Evolutionary conservation across 2,888 invertebrate genomes (phyloP).

Genomic region (Anodontia alba): DNA sequence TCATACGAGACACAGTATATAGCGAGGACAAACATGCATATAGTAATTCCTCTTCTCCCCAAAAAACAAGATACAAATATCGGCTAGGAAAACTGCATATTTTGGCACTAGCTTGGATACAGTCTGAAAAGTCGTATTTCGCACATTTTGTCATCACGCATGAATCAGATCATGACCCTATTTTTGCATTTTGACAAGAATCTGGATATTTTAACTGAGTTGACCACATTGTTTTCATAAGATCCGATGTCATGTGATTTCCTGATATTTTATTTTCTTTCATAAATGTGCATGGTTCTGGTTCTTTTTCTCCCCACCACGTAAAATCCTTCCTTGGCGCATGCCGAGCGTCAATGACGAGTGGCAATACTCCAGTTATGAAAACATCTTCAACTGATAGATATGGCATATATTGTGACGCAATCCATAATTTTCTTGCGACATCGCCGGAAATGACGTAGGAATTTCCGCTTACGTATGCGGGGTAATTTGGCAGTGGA

Average conservation of each 20-base stretch:
- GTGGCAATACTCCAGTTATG: constrained; percentile 72
- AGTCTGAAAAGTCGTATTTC: too few relatives aligned
- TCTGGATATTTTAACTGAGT: not conserved
- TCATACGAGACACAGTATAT: too few relatives aligned
- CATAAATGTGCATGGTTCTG: constrained; percentile 40
- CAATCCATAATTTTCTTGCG: constrained; percentile 51
- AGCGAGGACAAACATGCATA: too few relatives aligned
- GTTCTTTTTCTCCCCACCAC: constrained; percentile 28
- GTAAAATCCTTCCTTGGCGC: constrained; percentile 30
- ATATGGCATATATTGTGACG: constrained; percentile 67
- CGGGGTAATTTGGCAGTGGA: constrained; percentile 65
- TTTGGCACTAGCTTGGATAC: too few relatives aligned
- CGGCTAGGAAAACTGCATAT: too few relatives aligned
- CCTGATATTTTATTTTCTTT: constrained; percentile 27
- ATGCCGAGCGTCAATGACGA: constrained; percentile 50
- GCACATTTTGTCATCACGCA: too few relatives aligned
- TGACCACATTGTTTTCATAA: constrained; percentile 43
- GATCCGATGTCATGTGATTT: constrained; percentile 30
- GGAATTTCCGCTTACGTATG: constrained; percentile 68
- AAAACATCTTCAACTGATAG: constrained; percentile 76
- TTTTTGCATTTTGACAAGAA: not conserved
- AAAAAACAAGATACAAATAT: too few relatives aligned
- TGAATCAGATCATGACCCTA: too few relatives aligned
- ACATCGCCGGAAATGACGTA: constrained; percentile 71
- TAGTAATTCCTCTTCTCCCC: too few relatives aligned